Evolutionary conservation across 2,888 invertebrate genomes (phyloP).

Genomic region (Eurytoma adleriae): DNA sequence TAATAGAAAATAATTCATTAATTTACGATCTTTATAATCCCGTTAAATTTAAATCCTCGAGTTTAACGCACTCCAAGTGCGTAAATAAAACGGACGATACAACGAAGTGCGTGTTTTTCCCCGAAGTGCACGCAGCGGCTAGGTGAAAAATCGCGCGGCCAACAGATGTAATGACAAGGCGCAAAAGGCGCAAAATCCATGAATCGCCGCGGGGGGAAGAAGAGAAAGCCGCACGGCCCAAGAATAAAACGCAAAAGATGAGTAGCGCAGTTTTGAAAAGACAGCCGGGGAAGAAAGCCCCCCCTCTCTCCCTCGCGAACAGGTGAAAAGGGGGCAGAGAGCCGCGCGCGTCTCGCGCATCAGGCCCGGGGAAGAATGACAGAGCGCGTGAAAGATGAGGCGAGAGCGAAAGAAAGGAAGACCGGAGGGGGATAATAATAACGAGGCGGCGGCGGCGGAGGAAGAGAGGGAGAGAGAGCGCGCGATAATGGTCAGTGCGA

Average conservation of each 20-base stretch:
- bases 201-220: background rate
- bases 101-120: too few relatives aligned
- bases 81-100: too few relatives aligned
- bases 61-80: too few relatives aligned
- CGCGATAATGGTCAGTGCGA: conserved; percentile 13
- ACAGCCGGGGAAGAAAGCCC: conserved; percentile 16
- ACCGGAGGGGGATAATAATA: conserved; percentile 35
- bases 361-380: conserved; percentile 31
- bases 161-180: conserved; percentile 24
- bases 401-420: conserved; percentile 22
- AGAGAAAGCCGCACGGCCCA: conserved; percentile 4
- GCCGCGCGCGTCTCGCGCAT: background rate
- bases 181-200: background rate
- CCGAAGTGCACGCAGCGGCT: too few relatives aligned
- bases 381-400: conserved; percentile 49
- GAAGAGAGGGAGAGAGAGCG: conserved; percentile 28
- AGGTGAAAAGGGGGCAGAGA: conserved; percentile 50
- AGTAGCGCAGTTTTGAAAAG: conserved; percentile 28
- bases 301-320: conserved; percentile 2
- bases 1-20: too few relatives aligned
- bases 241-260: conserved; percentile 19
- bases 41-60: too few relatives aligned
- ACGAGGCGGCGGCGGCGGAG: background rate
- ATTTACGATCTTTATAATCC: too few relatives aligned
- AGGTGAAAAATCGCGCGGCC: background rate